Evolutionary conservation across 2,888 invertebrate genomes (phyloP), one percentile per base, ranked within the genome.

Genomic region (Clunio marinus): DNA sequence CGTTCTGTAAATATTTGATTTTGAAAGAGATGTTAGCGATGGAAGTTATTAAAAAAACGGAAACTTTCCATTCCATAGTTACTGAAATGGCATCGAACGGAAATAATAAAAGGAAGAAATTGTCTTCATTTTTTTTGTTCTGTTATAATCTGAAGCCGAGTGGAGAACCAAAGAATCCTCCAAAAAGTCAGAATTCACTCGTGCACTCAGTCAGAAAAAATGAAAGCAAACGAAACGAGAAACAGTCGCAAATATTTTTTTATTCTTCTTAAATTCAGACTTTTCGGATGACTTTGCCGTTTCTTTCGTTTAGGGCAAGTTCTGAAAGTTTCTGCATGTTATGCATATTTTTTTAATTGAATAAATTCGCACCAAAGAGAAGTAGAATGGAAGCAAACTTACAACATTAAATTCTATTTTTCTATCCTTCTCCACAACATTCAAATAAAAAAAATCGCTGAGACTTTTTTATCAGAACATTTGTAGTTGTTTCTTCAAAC

Each of bases 171-270:
- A 24, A 41, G 41, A 62, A 62, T 62, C 20, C 62, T n/a, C n/a
- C n/a, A n/a, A 25, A 37, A 35, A 60, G 41, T 41, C 41, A 41
- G 15, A 41, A 41, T 15, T 41, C 62, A 62, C 22, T 62, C 62
- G 62, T 62, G 62, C 62, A 62, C 62, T 62, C 62, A 62, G 13
- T 41, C 32, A 22, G 62, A 62, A 62, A 62, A 62, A 62, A 25
- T 41, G 32, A 62, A 41, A 32, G 20, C 20, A 13, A 15, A 22
- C 22, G 25, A 57, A 25, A 13, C 7, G 20, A 1, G 15, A 41
- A 41, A 41, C n/a, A 13, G 57, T n/a, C 57, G 22, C 27, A 25
- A 57, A 57, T 27, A 27, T 46, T 20, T 46, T 46, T 22, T 22
- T 17, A 15, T 25, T 57, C 24, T 24, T 25, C 25, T 57, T 55